Evolutionary conservation across 2,888 invertebrate genomes (phyloP).

Genomic region (Gymnoscelis rufifasciata): DNA sequence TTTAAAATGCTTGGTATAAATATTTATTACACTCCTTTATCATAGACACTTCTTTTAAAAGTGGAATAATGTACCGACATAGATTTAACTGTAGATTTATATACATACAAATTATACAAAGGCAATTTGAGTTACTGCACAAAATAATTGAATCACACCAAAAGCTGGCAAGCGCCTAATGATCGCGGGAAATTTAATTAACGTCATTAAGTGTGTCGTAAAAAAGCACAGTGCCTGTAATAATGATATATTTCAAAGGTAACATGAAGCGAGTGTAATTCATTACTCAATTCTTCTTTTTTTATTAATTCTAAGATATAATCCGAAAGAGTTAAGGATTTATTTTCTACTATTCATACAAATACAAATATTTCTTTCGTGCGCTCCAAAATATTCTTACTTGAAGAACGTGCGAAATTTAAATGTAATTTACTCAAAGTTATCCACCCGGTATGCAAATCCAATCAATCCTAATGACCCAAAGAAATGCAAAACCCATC

Average conservation of each 20-base stretch:
- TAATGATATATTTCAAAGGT: slow-evolving; percentile 19
- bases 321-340: no score
- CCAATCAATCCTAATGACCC: slow-evolving; percentile 27
- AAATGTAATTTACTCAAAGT: neutral
- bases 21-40: no score
- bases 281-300: slow-evolving; percentile 6
- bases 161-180: slow-evolving; percentile 27
- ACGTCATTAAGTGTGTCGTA: slow-evolving; percentile 28
- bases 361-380: no score
- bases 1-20: no score
- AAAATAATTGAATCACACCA: slow-evolving; percentile 29
- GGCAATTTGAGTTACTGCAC: slow-evolving; percentile 27
- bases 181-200: slow-evolving; percentile 29
- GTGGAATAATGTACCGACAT: no score
- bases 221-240: slow-evolving; percentile 24
- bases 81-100: no score
- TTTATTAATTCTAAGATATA: neutral
- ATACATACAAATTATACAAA: slow-evolving; percentile 4
- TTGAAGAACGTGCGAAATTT: neutral
- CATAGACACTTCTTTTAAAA: no score
- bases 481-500: slow-evolving; percentile 28
- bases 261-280: slow-evolving; percentile 6
- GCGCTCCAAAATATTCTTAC: no score
- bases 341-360: no score
- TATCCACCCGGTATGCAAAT: slow-evolving; percentile 7